Base-by-base conservation (phyloP, 2,113 vertebrate genomes). In the Equus quagga region DNA sequence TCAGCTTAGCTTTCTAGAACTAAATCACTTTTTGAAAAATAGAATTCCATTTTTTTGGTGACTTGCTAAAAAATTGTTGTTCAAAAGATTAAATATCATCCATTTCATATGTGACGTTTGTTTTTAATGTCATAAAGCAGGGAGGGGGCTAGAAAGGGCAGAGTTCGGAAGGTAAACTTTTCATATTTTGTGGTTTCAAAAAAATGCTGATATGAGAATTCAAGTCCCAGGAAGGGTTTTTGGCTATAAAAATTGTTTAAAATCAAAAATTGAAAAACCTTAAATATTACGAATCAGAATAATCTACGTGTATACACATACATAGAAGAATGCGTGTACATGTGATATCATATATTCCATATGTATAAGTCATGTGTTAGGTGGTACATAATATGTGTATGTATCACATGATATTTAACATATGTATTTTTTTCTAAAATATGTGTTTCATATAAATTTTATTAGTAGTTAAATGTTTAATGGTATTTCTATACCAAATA, bases 21-120 rank as follows among this genome's bases (percentile, higher is more conserved):
- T 85, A 86, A 85, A 97, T 70, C 23, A 14, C 69, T 17, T 96
- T 96, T 73, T 91, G 15, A 72, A 86, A 51, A 24, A 78, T 58
- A 89, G 85, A 91, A 94, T 97, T 97, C 80, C 10, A 93, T 58
- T 11, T 83, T 95, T 79, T 56, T 41, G 36, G 41, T 36, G 5
- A 19, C 41, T 96, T 56, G 4, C 24, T 87, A 86, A 41, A 49
- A 94, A 96, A n/a, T 81, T 58, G 4, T 64, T 73, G 4, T 19
- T 58, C n/a, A 78, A 54, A 73, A 86, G 44, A 93, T 92, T 78
- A 83, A 97, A 91, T 95, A 62, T 86, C 96, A 97, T 91, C 94
- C n/a, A 94, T 69, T 81, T 86, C 76, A 91, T 49, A 88, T 70
- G n/a, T 91, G 28, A 82, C 15, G 65, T 76, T 95, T 96, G 87